Percentiles rank a stretch among this genome's conserved stretches.
phyloP scores from a whole-genome alignment of 2,113 vertebrate species.

The Pristiophorus japonicus region DNA sequence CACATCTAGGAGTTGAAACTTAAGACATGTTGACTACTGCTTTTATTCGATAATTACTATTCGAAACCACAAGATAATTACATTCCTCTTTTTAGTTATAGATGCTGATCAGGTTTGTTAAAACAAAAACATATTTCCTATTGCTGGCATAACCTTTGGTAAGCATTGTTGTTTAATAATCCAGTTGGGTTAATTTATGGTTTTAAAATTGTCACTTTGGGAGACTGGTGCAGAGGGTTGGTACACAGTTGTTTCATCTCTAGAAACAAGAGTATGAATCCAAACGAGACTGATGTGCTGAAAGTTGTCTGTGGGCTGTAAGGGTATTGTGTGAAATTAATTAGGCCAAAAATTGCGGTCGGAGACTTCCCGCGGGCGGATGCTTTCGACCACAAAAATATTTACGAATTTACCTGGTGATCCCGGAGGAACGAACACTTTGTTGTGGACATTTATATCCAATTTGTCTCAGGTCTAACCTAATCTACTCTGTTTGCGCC shows the following conservation, averaged over 20 bases:
- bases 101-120: not conserved
- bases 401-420: too few relatives aligned
- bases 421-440: too few relatives aligned
- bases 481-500: not conserved
- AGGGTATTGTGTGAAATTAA: not conserved
- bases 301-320: not conserved
- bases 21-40: not conserved
- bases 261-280: too few relatives aligned
- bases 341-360: too few relatives aligned
- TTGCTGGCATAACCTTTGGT: not conserved
- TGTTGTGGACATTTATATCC: not conserved
- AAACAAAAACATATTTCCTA: not conserved
- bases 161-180: not conserved
- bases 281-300: too few relatives aligned
- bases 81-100: not conserved
- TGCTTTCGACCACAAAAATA: too few relatives aligned
- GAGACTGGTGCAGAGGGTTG: too few relatives aligned
- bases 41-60: not conserved
- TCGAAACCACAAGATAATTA: not conserved
- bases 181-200: too few relatives aligned
- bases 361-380: too few relatives aligned
- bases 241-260: too few relatives aligned
- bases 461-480: not conserved
- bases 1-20: not conserved
- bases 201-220: too few relatives aligned